Base-by-base conservation (phyloP, 2,888 invertebrate species). In the Drosophila tripunctata region DNA sequence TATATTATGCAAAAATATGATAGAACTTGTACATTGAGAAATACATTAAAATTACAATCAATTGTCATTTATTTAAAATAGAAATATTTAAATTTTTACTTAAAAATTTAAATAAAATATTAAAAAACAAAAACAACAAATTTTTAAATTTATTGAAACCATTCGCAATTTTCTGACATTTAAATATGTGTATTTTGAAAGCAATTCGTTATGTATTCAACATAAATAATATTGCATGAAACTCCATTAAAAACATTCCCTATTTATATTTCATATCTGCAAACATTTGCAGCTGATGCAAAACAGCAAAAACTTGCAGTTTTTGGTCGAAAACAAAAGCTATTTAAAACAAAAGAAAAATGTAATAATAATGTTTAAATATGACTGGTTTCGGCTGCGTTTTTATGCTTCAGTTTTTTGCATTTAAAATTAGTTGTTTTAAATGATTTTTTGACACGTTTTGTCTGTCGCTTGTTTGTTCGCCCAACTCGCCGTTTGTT, bases 401-500 rank as follows among this genome's bases (percentile, higher is more conserved):
- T 12, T 38, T n/a, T 24, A 10, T 22, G 14, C 24, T 19, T 51
- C 30, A 27, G 31, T 21, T 22, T 35, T 21, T 41, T 35, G 33
- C 40, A 67, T 48, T 45, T 31, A 44, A 57, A 54, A 68, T 74
- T 67, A 55, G 51, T 57, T 63, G 52, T 75, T 71, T 56, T 52
- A 78, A 80, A 63, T 65, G 57, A 63, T 51, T 67, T 81, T 45
- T 43, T 47, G 58, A 45, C 43, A 58, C 68, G 19, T 62, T 64
- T 64, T 3, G 57, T 31, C 38, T 3, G 57, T 31, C 38, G 44
- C 52, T 66, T 22, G 52, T 64, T 54, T 33, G 50, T 62, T 51
- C 62, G 55, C 47, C 48, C 45, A 12, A 54, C 35, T 55, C 55
- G 45, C 4, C 10, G 27, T 27, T 10, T 27, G 27, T 27, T 27